Conservation (phyloP, 2,888 invertebrate genomes). For the Pollenia amentaria region DNA sequence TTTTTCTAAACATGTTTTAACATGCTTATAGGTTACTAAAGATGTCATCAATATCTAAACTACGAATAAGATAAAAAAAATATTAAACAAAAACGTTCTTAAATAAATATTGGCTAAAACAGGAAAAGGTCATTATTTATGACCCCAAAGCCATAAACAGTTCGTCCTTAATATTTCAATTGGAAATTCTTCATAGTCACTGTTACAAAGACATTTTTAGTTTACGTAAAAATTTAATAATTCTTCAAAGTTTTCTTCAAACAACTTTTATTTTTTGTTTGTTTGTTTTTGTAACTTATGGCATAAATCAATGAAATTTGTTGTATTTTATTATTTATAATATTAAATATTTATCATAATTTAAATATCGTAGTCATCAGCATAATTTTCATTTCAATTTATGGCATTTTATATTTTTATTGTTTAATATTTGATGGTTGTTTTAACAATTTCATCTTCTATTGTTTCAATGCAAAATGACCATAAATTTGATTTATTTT, state of each 20-base stretch:
- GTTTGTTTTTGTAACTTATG: background rate
- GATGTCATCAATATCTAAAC: conserved; percentile 71
- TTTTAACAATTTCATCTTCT: background rate
- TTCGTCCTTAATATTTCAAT: background rate
- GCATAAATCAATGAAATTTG: conserved; percentile 34
- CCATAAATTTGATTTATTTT: conserved; percentile 39
- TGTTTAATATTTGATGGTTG: conserved; percentile 3
- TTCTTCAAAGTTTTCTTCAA: conserved; percentile 14
- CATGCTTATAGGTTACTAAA: conserved; percentile 64
- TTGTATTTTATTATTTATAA: background rate
- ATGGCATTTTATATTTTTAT: background rate
- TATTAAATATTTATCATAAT: conserved; percentile 31
- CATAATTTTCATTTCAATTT: conserved; percentile 3
- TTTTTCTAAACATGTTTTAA: conserved; percentile 63
- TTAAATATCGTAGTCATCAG: conserved; percentile 15
- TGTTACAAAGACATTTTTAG: background rate
- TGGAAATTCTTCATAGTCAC: background rate
- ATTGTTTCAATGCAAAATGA: conserved; percentile 8
- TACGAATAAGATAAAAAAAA: conserved; percentile 22
- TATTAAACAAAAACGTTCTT: background rate
- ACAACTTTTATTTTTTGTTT: background rate
- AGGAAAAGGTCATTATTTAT: conserved; percentile 26
- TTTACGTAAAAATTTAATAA: conserved; percentile 7
- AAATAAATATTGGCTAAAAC: conserved; percentile 31
- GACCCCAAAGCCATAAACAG: conserved; percentile 40